Base-by-base conservation (phyloP, 1,140 invertebrate genomes). In the Maniola jurtina region DNA sequence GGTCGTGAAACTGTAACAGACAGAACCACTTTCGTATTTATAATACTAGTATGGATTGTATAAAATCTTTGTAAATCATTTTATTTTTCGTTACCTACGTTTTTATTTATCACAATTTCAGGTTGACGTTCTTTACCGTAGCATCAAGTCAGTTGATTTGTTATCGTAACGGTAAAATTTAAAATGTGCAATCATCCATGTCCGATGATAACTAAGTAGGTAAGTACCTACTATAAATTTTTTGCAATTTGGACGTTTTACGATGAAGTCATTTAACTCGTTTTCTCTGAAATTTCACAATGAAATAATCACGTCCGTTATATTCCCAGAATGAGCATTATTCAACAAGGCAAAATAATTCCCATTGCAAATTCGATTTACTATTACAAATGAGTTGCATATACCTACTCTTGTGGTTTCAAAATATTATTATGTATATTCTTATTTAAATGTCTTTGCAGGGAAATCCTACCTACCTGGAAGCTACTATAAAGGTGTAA, bases 241-340 rank as follows among this genome's bases (percentile, higher is more conserved):
- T 3, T 45, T 45, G 10, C 42, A 45, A 45, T 11, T 38, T 7
- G 7, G 3, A 55, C 25, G 38, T 7, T 45, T 59, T 60, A 15
- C 57, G 45, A 2, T 61, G 25, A 4, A 61, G 33, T 50, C 59
- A 38, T 40, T 35, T 55, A 35, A 61, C 33, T 56, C 33, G n/a
- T 34, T 62, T 67, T 62, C 54, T 7, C 14, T 33, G 42, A 56
- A 63, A n/a, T 58, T 48, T 34, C 34, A 62, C 35, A 68, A 68
- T 68, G 35, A n/a, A n/a, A n/a, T 9, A 68, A 59, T 62, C 55
- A 58, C 54, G 64, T 60, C 40, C 35, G 15, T 14, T 14, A 33
- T 34, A 60, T 47, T 60, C 40, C 42, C 58, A 47, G 58, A 55
- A 55, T 1, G 34, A 5, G 54, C 33, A n/a, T 55, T 55, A 35